A percentile compares a stretch with the other conserved stretches of the same genome.
These are phyloP conservation scores for Phalloptychus januarius DNA, from an alignment of 2,797 vertebrate species.

Conservation along the genomic window DNA sequence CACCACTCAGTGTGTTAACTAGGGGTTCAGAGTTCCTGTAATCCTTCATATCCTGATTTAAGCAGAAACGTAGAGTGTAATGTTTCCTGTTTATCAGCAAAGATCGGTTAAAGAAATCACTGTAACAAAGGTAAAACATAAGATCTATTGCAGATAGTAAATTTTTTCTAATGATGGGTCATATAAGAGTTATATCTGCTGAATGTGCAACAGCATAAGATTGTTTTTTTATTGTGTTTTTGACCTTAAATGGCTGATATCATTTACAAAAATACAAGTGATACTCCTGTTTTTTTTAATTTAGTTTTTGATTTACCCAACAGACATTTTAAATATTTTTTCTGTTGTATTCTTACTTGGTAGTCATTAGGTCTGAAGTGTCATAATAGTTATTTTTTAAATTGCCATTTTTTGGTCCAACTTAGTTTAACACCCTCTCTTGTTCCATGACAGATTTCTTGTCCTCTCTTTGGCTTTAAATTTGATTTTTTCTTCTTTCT, in stretches of 20 bases:
- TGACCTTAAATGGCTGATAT: neutral
- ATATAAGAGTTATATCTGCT: neutral
- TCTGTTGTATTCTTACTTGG: neutral
- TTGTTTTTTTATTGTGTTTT: neutral
- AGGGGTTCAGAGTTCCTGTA: conserved; percentile 33
- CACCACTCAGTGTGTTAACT: conserved; percentile 55
- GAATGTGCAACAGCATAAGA: neutral
- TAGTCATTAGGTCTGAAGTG: neutral
- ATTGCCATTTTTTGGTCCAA: neutral
- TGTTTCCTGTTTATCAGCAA: conserved; percentile 11
- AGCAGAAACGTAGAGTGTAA: conserved; percentile 23
- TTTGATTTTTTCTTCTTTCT: neutral
- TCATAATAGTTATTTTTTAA: neutral
- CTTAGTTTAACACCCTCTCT: neutral
- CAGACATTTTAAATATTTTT: neutral
- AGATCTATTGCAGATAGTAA: neutral
- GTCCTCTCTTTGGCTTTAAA: neutral
- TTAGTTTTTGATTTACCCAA: neutral
- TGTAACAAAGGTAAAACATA: neutral
- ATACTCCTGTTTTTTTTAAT: neutral
- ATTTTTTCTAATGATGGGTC: neutral
- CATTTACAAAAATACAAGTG: neutral
- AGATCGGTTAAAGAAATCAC: neutral
- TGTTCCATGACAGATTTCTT: neutral
- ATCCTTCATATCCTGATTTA: conserved; percentile 51